Percentiles rank a stretch among this genome's conserved stretches.
These are phyloP conservation scores for Distichodus sexfasciatus DNA, from an alignment of 2,797 vertebrate genomes.

Conservation along the genomic window DNA sequence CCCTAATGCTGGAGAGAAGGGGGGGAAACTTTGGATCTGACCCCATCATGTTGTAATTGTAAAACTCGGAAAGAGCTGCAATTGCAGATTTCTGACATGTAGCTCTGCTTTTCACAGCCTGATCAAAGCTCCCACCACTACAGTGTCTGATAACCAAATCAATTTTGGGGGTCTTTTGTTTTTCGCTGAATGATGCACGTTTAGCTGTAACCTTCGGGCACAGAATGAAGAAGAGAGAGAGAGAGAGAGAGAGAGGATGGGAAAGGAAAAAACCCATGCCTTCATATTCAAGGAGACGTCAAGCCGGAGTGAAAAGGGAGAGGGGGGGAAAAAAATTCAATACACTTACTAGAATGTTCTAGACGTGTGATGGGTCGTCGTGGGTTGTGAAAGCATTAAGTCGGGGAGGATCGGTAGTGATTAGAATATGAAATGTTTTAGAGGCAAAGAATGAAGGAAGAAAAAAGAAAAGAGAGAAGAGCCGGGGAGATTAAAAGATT, in stretches of 20 bases:
- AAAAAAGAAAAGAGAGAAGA: slow-evolving; percentile 63
- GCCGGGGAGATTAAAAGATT: slow-evolving; percentile 75
- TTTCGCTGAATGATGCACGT: slow-evolving; percentile 88
- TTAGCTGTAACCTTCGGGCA: slow-evolving; percentile 83
- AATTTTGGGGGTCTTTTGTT: slow-evolving; percentile 79
- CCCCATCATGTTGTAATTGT: slow-evolving; percentile 76
- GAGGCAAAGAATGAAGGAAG: slow-evolving; percentile 60
- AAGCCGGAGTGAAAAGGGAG: slow-evolving; percentile 42
- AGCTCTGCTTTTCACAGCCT: slow-evolving; percentile 71
- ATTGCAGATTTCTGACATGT: slow-evolving; percentile 80
- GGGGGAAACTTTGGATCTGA: slow-evolving; percentile 70
- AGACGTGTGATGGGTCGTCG: slow-evolving; percentile 51
- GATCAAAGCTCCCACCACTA: slow-evolving; percentile 69
- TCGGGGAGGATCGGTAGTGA: slow-evolving; percentile 50
- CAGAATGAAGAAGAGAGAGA: slow-evolving; percentile 64
- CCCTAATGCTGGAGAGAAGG: slow-evolving; percentile 37
- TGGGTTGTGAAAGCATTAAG: slow-evolving; percentile 20
- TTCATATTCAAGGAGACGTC: slow-evolving; percentile 59
- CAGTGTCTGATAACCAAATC: slow-evolving; percentile 78
- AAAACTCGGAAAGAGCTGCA: slow-evolving; percentile 81
- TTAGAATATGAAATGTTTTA: slow-evolving; percentile 76
- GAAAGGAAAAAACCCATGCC: slow-evolving; percentile 54
- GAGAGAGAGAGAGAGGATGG: slow-evolving; percentile 48
- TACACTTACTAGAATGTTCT: slow-evolving; percentile 66
- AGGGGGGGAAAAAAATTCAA: slow-evolving; percentile 63